Percentiles rank a stretch among this genome's conserved stretches.
Conservation (phyloP, 2,888 invertebrate species). For the Xanthia icteritia region DNA sequence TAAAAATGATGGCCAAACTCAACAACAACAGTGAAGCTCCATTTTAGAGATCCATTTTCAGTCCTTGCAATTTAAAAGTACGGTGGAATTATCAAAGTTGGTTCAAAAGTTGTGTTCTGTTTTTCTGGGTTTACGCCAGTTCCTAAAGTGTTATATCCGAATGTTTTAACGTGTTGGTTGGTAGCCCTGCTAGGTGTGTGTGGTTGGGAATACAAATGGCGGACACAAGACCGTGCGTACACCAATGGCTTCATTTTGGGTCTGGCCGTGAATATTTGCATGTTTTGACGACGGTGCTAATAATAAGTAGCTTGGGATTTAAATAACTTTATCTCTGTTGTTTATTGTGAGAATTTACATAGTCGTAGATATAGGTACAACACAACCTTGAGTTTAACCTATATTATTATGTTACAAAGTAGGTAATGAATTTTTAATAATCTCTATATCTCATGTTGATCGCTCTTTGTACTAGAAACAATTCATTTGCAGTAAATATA, state of each 20-base stretch:
- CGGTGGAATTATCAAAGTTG: slow-evolving; percentile 8
- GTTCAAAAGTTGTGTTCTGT: slow-evolving; percentile 12
- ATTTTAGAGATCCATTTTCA: slow-evolving; percentile 19
- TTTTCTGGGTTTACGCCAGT: slow-evolving; percentile 9
- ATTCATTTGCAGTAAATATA: background rate
- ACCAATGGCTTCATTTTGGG: slow-evolving; percentile 58
- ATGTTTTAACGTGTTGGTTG: slow-evolving; percentile 39
- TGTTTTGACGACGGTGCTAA: slow-evolving; percentile 58
- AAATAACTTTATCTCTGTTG: slow-evolving; percentile 33
- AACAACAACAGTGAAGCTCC: slow-evolving; percentile 9
- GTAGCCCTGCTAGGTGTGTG: slow-evolving; percentile 53
- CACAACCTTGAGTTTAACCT: background rate
- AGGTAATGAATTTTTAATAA: background rate
- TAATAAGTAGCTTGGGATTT: slow-evolving; percentile 47
- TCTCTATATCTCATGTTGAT: background rate
- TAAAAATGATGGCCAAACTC: slow-evolving; percentile 42
- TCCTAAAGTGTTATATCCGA: slow-evolving; percentile 28
- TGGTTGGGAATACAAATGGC: slow-evolving; percentile 66
- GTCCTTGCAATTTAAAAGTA: slow-evolving; percentile 28
- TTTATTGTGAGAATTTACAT: slow-evolving; percentile 30
- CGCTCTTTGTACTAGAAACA: background rate
- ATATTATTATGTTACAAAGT: background rate
- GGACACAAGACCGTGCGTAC: slow-evolving; percentile 27
- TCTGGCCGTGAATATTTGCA: slow-evolving; percentile 53
- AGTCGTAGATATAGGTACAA: background rate